Evolutionary conservation across 92 coral and sea anemone genomes (phyloP), one percentile per base, ranked within the genome.

Genomic region (Porites rus): DNA sequence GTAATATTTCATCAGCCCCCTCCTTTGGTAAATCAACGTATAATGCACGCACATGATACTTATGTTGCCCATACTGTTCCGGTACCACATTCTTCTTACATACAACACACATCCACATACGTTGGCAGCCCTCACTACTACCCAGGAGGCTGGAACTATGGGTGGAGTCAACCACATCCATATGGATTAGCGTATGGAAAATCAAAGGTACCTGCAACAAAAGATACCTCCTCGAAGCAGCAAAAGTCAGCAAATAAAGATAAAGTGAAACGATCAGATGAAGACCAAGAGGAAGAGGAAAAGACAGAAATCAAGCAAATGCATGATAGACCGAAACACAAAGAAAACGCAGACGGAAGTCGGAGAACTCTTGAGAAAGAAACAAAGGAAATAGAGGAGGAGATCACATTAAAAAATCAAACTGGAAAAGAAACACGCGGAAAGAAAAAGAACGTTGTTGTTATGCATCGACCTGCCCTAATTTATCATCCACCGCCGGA

Each of bases 401-500:
- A 79, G 24, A 54, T 83, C 7, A 69, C 74, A 22, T 24, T 64
- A 3, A 68, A 87, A 38, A 38, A 64, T 12, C 74, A 85, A 74
- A 83, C 72, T 28, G 77, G 46, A 17, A 65, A 72, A 12, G 78
- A 20, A 11, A 56, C 79, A n/a, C 22, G 67, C 14, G 98, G 96
- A 9, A 84, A 90, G 60, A 90, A 93, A 22, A 97, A 95, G 87
- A 94, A 97, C 65, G 71, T 96, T 53, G 95, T 97, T 16, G 77
- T 97, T 14, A 93, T 97, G 76, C 93, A 88, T 72, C 95, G 99
- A 52, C 99, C 99, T 66, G 86, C 98, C 59, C 87, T 97, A 11
- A 84, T 97, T 22, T 97, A 95, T 83, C 99, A 97, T 72, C 99
- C 99, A 18, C 94, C 99, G 16, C 98, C 99, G 46, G 99, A 97